Evolutionary conservation across 2,888 invertebrate species (phyloP), one percentile per base, ranked within the genome.

Genomic region (Aricia artaxerxes): DNA sequence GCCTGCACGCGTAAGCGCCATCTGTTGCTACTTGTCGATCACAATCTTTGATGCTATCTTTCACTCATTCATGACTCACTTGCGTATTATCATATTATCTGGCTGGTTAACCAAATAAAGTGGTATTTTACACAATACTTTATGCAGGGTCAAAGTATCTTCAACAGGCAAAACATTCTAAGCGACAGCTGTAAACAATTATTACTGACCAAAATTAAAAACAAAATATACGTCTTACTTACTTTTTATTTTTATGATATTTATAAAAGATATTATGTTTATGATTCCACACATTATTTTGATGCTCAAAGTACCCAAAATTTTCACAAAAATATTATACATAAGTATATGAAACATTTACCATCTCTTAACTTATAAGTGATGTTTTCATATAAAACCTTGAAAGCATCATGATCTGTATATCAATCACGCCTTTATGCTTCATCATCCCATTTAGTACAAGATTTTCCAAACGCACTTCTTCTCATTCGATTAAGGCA

Each of bases 401-500:
- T 69, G 35, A 69, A 35, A 69, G 69, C 13, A 64, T 64, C 64
- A 64, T 31, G 64, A 64, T 31, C 35, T 35, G 35, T 69, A 38
- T 35, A 76, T 57, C 53, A 79, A 80, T 82, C 82, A 82, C 82
- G 82, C 80, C 81, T 31, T 40, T 84, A 78, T 81, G 81, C 81
- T 81, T 24, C 73, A 84, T 85, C 84, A 85, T 82, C 77, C 80
- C 16, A 82, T 83, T 84, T 83, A 88, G 86, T 85, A 86, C 88
- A 81, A 84, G 82, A 84, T 90, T 89, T 88, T 87, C 88, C 86
- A 85, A 85, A 84, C 84, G 88, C 87, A 91, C 90, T 90, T 89
- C 85, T 85, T 88, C 87, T 86, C 82, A 92, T 91, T 90, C 90
- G 89, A 92, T 93, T 92, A 92, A 84, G 81, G 87, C 87, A 87